These are phyloP conservation scores for Chionodraco myersi DNA, from an alignment of 2,113 vertebrate genomes.

Conservation along the genomic window DNA sequence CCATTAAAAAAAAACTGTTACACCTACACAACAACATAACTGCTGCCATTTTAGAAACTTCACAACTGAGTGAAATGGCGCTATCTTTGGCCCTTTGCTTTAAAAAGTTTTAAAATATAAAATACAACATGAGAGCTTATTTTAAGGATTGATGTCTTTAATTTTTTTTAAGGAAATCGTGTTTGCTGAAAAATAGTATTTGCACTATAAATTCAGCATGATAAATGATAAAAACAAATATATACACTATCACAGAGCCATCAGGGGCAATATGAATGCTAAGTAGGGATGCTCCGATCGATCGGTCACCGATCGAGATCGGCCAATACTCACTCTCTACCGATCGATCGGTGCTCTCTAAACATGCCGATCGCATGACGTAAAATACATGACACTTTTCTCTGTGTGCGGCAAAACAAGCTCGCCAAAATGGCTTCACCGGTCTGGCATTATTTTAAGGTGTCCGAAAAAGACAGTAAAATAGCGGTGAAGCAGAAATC, in stretches of 20 bases:
- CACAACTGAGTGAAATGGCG: slow-evolving; percentile 13
- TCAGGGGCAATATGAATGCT: neutral
- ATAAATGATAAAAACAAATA: slow-evolving; percentile 2
- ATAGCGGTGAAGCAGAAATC: too few relatives aligned
- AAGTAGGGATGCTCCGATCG: too few relatives aligned
- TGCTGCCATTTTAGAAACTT: slow-evolving; percentile 33
- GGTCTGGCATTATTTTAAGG: too few relatives aligned
- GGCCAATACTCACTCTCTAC: too few relatives aligned
- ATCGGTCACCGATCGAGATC: too few relatives aligned
- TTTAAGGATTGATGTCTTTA: neutral
- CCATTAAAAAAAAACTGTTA: slow-evolving; percentile 46
- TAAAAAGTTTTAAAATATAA: slow-evolving; percentile 18
- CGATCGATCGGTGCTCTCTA: too few relatives aligned
- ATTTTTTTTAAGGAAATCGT: neutral
- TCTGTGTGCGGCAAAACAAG: too few relatives aligned
- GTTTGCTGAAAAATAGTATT: neutral
- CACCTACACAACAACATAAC: slow-evolving; percentile 59
- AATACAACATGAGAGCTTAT: slow-evolving; percentile 1
- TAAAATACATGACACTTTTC: too few relatives aligned
- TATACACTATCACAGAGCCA: slow-evolving; percentile 8
- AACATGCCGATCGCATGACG: too few relatives aligned
- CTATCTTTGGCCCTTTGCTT: slow-evolving; percentile 11
- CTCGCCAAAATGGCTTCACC: too few relatives aligned
- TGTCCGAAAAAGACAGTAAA: too few relatives aligned
- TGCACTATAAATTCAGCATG: neutral